A percentile compares a stretch with the other conserved stretches of the same genome.
Evolutionary conservation across 1,140 invertebrate genomes (phyloP).

Genomic region (Zaprionus africanus): DNA sequence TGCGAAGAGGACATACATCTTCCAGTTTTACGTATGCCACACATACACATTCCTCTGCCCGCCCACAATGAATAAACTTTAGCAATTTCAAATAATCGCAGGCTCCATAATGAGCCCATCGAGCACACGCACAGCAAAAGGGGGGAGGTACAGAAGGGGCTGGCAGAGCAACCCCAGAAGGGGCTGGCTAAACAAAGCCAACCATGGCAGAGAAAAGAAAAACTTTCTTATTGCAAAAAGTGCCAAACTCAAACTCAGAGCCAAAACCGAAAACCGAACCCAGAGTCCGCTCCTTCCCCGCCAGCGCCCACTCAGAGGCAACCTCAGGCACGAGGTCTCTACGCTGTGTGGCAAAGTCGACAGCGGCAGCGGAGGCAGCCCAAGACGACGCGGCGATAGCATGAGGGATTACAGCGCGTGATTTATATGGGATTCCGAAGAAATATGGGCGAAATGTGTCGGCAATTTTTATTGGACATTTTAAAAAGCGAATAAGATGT

Average conservation of each 20-base stretch:
- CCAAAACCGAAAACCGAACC: conserved; percentile 36
- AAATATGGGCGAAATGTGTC: conserved; percentile 85
- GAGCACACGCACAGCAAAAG: conserved; percentile 60
- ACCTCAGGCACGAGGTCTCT: conserved; percentile 1
- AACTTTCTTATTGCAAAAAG: conserved; percentile 82
- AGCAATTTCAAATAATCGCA: conserved; percentile 82
- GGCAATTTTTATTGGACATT: conserved; percentile 85
- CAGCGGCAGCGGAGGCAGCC: conserved; percentile 51
- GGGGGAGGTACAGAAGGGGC: not conserved
- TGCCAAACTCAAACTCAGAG: conserved; percentile 73
- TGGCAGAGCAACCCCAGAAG: conserved; percentile 13
- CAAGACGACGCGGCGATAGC: conserved; percentile 83
- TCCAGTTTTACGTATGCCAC: conserved; percentile 71
- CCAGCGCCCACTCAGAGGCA: not conserved
- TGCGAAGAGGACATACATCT: conserved; percentile 67
- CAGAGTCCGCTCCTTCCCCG: not conserved
- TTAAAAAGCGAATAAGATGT: conserved; percentile 85
- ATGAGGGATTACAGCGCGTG: conserved; percentile 84
- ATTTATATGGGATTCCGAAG: conserved; percentile 85
- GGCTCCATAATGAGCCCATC: conserved; percentile 77
- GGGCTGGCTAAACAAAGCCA: conserved; percentile 45
- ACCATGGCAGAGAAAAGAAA: conserved; percentile 66
- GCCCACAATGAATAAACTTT: conserved; percentile 77
- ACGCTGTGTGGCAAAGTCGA: conserved; percentile 49
- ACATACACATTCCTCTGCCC: conserved; percentile 41